Conservation (phyloP, 1,140 invertebrate species). For the Elysia chlorotica region DNA sequence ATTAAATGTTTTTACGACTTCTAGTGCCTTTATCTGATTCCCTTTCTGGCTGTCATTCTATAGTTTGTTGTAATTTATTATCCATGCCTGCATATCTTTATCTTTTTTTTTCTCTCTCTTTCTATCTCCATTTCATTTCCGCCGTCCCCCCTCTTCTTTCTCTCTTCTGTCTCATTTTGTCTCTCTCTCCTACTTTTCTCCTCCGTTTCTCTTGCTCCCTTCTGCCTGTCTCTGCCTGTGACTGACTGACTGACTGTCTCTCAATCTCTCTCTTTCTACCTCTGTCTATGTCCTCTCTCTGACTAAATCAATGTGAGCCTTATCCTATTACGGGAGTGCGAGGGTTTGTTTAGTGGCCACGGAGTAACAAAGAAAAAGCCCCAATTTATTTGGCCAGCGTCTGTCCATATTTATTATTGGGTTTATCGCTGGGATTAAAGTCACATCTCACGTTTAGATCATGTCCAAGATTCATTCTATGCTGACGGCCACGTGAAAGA, state of each 20-base stretch:
- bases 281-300: no score
- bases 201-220: neutral
- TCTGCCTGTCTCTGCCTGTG: neutral
- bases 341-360: no score
- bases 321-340: no score
- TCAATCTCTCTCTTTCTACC: conserved; percentile 10
- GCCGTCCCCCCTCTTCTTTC: conserved; percentile 2
- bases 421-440: no score
- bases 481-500: no score
- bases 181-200: neutral
- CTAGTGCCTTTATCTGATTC: neutral
- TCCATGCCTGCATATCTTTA: neutral
- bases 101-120: conserved; percentile 10
- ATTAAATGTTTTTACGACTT: neutral
- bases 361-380: no score
- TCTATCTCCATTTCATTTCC: conserved; percentile 7
- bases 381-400: no score
- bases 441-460: no score
- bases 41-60: neutral
- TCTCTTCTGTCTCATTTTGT: neutral
- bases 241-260: neutral
- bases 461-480: no score
- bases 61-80: neutral
- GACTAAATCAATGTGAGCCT: no score
- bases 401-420: no score